Conservation (phyloP, 2,797 vertebrate species). For the Mormyrus hasselquistii region DNA sequence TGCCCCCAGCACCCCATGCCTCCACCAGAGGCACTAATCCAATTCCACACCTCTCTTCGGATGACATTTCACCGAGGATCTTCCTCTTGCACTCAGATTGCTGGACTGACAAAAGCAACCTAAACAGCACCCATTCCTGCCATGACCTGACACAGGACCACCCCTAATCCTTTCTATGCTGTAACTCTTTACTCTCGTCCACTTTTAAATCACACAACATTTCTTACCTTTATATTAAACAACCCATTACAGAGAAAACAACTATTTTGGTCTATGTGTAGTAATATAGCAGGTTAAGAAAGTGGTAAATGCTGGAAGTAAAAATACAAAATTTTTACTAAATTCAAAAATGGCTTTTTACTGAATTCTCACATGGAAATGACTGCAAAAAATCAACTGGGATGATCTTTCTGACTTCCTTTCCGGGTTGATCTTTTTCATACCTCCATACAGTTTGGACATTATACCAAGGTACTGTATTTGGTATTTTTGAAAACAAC, state of each 20-base stretch:
- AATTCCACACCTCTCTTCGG: neutral
- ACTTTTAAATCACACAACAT: slow-evolving; percentile 53
- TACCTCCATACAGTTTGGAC: neutral
- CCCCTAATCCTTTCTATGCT: slow-evolving; percentile 28
- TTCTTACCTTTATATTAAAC: slow-evolving; percentile 55
- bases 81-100: neutral
- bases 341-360: neutral
- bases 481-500: neutral
- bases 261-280: neutral
- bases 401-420: neutral
- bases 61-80: neutral
- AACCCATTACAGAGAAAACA: slow-evolving; percentile 3
- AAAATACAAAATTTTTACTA: neutral
- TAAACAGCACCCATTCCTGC: neutral
- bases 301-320: neutral
- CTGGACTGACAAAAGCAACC: neutral
- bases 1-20: neutral
- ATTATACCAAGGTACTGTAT: neutral
- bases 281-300: neutral
- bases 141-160: neutral
- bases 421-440: neutral
- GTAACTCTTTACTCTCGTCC: slow-evolving; percentile 54
- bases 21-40: neutral
- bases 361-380: neutral
- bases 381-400: neutral